Percentiles rank a stretch among this genome's conserved stretches.
phyloP scores from a whole-genome alignment of 92 coral and sea anemone species.

The Pocillopora grandis region DNA sequence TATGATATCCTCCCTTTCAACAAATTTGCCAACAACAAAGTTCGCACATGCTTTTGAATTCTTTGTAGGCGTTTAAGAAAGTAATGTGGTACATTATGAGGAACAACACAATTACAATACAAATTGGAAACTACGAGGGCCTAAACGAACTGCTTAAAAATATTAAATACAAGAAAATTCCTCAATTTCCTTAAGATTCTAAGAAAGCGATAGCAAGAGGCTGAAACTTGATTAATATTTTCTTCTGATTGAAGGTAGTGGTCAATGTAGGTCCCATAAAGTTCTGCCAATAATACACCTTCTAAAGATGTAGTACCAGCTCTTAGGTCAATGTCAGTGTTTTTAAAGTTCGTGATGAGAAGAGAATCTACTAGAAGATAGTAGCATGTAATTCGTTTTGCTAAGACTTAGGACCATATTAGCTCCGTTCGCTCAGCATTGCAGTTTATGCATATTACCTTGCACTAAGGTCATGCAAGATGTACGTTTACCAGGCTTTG shows the following conservation, averaged over 20 bases:
- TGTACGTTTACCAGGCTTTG: slow-evolving; percentile 11
- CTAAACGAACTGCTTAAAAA: not conserved
- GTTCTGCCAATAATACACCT: not conserved
- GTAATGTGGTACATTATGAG: slow-evolving; percentile 22
- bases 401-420: slow-evolving; percentile 14
- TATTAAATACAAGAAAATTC: no score
- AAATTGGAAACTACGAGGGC: slow-evolving; percentile 16
- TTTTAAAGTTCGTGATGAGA: not conserved
- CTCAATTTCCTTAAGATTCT: not conserved
- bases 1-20: slow-evolving; percentile 15
- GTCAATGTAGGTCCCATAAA: not conserved
- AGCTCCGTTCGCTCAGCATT: not conserved
- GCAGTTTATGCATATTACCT: not conserved
- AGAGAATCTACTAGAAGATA: not conserved
- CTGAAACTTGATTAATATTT: slow-evolving; percentile 8
- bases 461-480: not conserved
- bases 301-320: not conserved
- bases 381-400: not conserved
- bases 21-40: slow-evolving; percentile 23
- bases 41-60: slow-evolving; percentile 24
- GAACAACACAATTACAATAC: not conserved
- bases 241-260: slow-evolving; percentile 11
- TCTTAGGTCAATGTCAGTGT: not conserved
- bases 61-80: slow-evolving; percentile 14
- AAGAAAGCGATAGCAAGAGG: slow-evolving; percentile 16